Evolutionary conservation across 2,888 invertebrate genomes (phyloP).

Genomic region (Scaptomyza caliginosa): DNA sequence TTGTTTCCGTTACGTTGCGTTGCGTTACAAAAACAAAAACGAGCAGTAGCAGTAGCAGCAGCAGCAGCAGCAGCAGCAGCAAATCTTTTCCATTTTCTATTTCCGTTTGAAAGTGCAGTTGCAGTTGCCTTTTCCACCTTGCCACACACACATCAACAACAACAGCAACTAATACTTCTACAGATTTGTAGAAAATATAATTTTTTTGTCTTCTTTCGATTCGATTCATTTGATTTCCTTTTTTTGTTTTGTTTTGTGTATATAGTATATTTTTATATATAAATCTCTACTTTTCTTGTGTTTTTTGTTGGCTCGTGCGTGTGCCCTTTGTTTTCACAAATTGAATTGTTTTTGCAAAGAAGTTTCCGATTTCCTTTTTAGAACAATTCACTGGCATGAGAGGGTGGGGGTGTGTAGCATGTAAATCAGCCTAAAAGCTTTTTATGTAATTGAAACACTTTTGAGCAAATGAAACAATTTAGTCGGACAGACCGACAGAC

Average conservation of each 20-base stretch:
- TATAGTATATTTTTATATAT: background rate
- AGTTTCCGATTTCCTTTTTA: constrained; percentile 59
- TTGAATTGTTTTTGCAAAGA: constrained; percentile 68
- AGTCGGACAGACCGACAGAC: constrained; percentile 29
- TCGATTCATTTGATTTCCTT: constrained; percentile 46
- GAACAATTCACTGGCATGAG: constrained; percentile 18
- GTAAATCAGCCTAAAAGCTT: constrained; percentile 64
- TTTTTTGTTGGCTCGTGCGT: constrained; percentile 25
- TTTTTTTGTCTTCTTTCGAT: constrained; percentile 32
- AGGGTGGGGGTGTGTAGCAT: constrained; percentile 6
- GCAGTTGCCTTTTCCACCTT: constrained; percentile 45
- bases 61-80: constrained; percentile 5
- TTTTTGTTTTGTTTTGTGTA: constrained; percentile 4
- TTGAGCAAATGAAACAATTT: constrained; percentile 51
- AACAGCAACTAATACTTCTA: constrained; percentile 5
- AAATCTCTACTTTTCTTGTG: background rate
- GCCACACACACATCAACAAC: constrained; percentile 43
- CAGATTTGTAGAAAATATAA: constrained; percentile 45
- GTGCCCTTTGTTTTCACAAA: constrained; percentile 59
- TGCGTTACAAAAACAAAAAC: constrained; percentile 15
- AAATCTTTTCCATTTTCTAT: constrained; percentile 54
- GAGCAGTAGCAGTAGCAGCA: background rate
- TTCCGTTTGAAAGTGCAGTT: constrained; percentile 64
- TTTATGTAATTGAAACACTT: constrained; percentile 70
- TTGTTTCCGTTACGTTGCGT: constrained; percentile 34